These are phyloP conservation scores for Drosophila seguyi DNA, from an alignment of 1,140 invertebrate genomes.

Conservation along the genomic window DNA sequence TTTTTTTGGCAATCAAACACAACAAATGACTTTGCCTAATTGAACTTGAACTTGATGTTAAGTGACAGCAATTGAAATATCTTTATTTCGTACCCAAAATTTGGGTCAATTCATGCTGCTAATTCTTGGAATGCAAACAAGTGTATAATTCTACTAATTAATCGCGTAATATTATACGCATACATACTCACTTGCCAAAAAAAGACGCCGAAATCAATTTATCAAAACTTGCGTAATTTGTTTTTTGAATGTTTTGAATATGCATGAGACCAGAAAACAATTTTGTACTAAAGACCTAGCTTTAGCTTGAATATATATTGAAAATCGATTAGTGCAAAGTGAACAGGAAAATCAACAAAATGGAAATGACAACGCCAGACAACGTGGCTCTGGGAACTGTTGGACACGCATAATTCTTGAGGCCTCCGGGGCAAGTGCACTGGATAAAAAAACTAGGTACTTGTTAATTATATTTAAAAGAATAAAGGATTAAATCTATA, in stretches of 20 bases:
- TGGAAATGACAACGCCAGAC: conserved; percentile 46
- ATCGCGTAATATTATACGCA: conserved; percentile 7
- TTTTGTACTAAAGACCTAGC: conserved; percentile 5
- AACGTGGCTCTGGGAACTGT: conserved; percentile 18
- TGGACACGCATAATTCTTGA: conserved; percentile 55
- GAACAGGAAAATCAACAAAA: conserved; percentile 53
- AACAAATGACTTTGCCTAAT: conserved; percentile 48
- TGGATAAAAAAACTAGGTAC: neutral
- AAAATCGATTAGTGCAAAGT: conserved; percentile 71
- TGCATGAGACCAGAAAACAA: conserved; percentile 29
- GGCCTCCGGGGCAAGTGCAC: conserved; percentile 16
- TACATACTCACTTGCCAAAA: conserved; percentile 7
- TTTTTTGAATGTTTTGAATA: conserved; percentile 25
- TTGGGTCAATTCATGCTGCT: conserved; percentile 38
- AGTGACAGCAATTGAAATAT: conserved; percentile 75
- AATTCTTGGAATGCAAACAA: conserved; percentile 33
- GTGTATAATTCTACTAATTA: conserved; percentile 37
- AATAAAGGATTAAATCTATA: too few relatives aligned
- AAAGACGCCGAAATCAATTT: conserved; percentile 19
- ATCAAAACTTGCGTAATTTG: conserved; percentile 27
- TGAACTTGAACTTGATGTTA: conserved; percentile 73
- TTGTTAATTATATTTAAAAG: neutral
- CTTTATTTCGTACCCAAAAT: conserved; percentile 55
- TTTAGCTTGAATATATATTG: conserved; percentile 43
- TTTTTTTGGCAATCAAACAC: conserved; percentile 6